phyloP scores from a whole-genome alignment of 1,140 invertebrate genomes.

The Solenopsis invicta region DNA sequence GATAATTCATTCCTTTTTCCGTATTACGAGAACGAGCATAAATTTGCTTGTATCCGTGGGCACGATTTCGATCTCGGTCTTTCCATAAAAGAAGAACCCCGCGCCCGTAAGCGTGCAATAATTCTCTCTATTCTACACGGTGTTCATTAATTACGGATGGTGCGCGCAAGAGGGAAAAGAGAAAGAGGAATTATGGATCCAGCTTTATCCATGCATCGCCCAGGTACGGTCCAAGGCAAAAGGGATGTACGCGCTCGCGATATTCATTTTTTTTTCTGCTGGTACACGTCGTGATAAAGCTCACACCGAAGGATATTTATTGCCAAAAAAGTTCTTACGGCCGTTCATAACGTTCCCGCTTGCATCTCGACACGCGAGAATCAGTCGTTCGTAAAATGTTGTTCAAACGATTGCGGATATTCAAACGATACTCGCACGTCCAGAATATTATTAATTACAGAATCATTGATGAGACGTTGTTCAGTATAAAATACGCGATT shows the following conservation, averaged over 20 bases:
- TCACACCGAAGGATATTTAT: conserved; percentile 71
- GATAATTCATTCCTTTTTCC: conserved; percentile 71
- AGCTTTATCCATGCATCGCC: conserved; percentile 81
- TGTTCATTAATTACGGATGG: conserved; percentile 83
- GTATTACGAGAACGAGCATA: conserved; percentile 71
- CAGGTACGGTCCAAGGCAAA: conserved; percentile 68
- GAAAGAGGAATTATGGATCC: conserved; percentile 83
- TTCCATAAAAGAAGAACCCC: conserved; percentile 78
- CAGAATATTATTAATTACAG: not conserved
- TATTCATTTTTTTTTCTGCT: conserved; percentile 54
- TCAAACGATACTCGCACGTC: conserved; percentile 1
- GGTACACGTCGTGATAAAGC: conserved; percentile 66
- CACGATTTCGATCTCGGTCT: conserved; percentile 78
- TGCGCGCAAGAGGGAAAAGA: conserved; percentile 74
- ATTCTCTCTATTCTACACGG: conserved; percentile 83
- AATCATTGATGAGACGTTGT: not conserved
- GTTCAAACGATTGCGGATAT: conserved; percentile 15
- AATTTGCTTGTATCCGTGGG: conserved; percentile 70
- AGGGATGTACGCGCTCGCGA: conserved; percentile 56
- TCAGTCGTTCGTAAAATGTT: conserved; percentile 38
- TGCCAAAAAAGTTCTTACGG: conserved; percentile 65
- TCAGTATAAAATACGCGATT: not conserved
- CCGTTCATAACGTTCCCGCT: conserved; percentile 41
- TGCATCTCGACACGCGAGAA: conserved; percentile 34
- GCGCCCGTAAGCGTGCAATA: conserved; percentile 82